These are phyloP conservation scores for Chrysolina haemoptera DNA, from an alignment of 2,888 invertebrate species.

Conservation along the genomic window DNA sequence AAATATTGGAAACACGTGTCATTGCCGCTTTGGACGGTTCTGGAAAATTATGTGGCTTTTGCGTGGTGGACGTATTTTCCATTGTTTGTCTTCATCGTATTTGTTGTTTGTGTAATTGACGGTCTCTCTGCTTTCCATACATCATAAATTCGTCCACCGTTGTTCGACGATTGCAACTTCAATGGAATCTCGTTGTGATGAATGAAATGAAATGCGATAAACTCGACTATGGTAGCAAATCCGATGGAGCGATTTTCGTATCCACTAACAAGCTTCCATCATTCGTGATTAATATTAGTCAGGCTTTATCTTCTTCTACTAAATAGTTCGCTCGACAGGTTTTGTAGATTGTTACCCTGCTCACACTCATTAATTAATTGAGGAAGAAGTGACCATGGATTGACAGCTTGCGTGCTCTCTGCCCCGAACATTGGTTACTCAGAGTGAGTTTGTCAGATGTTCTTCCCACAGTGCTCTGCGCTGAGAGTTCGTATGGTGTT, in stretches of 20 bases:
- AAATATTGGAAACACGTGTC: conserved; percentile 26
- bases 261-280: no score
- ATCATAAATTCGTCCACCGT: not conserved
- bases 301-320: no score
- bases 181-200: not conserved
- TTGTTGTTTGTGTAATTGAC: conserved; percentile 15
- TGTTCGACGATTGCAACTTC: not conserved
- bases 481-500: no score
- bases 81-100: conserved; percentile 19
- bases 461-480: no score
- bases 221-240: not conserved
- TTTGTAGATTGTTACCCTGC: no score
- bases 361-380: no score
- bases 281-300: no score
- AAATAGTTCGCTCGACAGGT: no score
- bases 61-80: not conserved
- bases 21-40: not conserved
- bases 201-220: not conserved
- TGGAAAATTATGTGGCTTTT: conserved; percentile 6
- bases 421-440: no score
- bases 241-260: not conserved
- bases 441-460: no score
- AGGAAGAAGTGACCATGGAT: no score
- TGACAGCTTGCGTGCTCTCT: no score
- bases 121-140: not conserved